Conservation (phyloP, 2,888 invertebrate genomes). For the Pantelozetes paolii region DNA sequence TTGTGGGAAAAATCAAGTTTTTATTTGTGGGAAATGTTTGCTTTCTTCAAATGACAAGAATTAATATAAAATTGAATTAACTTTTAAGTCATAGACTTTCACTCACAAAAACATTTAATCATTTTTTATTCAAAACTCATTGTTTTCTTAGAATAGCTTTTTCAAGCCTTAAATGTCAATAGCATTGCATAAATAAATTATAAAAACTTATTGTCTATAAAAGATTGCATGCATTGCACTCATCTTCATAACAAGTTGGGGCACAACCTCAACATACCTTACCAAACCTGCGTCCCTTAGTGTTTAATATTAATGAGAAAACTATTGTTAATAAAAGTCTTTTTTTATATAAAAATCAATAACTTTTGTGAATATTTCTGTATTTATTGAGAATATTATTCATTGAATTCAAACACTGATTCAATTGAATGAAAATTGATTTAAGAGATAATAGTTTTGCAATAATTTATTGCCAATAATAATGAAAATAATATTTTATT, state of each 20-base stretch:
- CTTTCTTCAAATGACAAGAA: not conserved
- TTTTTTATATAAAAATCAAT: no score
- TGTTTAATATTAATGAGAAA: not conserved
- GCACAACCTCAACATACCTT: not conserved
- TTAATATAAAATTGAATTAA: not conserved
- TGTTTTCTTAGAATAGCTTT: not conserved
- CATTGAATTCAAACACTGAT: no score
- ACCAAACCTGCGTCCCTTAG: not conserved
- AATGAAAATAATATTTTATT: no score
- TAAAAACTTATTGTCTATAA: not conserved
- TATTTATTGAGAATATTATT: no score
- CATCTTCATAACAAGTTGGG: not conserved
- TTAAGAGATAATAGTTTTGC: no score
- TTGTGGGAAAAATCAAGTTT: not conserved
- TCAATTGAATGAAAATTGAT: no score
- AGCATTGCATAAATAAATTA: constrained; percentile 9
- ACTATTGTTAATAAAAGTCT: no score
- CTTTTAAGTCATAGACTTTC: constrained; percentile 27
- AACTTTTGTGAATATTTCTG: no score
- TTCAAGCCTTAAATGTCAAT: not conserved
- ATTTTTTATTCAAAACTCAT: not conserved
- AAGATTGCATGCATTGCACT: constrained; percentile 19
- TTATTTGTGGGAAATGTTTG: not conserved
- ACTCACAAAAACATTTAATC: not conserved
- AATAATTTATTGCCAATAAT: no score